Base-by-base conservation (phyloP, 2,113 vertebrate genomes). In the Hyperopisus bebe region DNA sequence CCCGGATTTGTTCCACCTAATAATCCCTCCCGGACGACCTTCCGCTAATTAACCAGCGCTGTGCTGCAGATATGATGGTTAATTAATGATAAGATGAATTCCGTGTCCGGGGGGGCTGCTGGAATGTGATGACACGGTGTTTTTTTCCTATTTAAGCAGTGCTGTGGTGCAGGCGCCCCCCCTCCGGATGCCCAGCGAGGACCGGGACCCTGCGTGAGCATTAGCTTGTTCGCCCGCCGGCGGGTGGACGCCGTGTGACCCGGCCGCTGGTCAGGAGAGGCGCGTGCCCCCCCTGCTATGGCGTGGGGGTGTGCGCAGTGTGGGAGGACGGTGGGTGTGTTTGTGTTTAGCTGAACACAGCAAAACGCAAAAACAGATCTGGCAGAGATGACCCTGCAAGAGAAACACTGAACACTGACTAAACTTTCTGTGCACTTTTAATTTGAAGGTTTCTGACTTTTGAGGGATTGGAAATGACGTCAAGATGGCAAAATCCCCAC, bases 51-150 rank as follows among this genome's bases (percentile, higher is more conserved):
- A 99, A 98, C 97, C 97, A 96, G 97, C 97, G 97, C 97, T 96
- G 97, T 97, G 97, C 98, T 98, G 97, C 97, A 98, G 98, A 98
- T 98, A 98, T 97, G 97, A 98, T 97, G 97, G 97, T 98, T 99
- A 98, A 98, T 98, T 99, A 98, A 98, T 98, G 98, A 99, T 98
- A 97, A 98, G 97, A 99, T 98, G 97, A 98, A 98, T 98, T 97
- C 96, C 35, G 13, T 95, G 90, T 99, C 97, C 98, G 97, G 97
- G 97, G 97, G 97, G 97, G 97, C 97, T 97, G 97, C 97, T 97
- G 98, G 97, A 97, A 98, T 98, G 98, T 98, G 97, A 98, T 98
- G 98, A 98, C 97, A 97, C 96, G 94, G 96, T 97, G 96, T 97
- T 98, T 98, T 98, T 97, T 98, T 98, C 98, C 96, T 97, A 97